phyloP scores from a whole-genome alignment of 2,113 vertebrate genomes.

The Embiotoca jacksoni region DNA sequence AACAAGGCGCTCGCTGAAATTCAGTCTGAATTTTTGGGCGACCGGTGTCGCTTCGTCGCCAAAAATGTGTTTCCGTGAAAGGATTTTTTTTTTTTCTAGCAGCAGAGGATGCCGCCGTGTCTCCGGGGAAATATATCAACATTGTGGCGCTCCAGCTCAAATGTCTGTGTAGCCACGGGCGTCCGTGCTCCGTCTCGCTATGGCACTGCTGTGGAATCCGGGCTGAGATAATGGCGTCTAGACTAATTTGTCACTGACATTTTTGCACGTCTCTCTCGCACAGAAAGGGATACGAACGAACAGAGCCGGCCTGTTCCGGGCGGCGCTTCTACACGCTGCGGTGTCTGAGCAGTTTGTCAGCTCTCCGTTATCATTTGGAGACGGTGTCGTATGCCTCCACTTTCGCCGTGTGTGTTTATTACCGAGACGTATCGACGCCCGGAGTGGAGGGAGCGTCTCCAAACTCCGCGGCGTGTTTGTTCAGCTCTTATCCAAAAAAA shows the following conservation, averaged over 20 bases:
- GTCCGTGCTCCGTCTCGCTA: slow-evolving; percentile 11
- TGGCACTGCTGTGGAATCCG: slow-evolving; percentile 37
- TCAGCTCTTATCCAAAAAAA: slow-evolving; percentile 24
- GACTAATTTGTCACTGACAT: slow-evolving; percentile 61
- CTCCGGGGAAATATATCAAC: slow-evolving; percentile 56
- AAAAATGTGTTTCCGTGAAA: slow-evolving; percentile 49
- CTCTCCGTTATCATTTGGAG: slow-evolving; percentile 44
- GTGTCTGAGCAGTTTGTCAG: slow-evolving; percentile 25
- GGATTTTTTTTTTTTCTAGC: slow-evolving; percentile 19
- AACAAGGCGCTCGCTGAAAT: slow-evolving; percentile 51
- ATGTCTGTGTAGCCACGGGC: slow-evolving; percentile 46
- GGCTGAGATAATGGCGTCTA: slow-evolving; percentile 51
- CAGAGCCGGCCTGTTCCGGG: neutral
- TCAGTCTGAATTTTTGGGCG: slow-evolving; percentile 18
- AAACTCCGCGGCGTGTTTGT: slow-evolving; percentile 27
- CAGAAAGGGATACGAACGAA: slow-evolving; percentile 61
- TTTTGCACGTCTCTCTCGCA: slow-evolving; percentile 46
- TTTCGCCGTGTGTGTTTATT: slow-evolving; percentile 44
- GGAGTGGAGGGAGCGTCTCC: slow-evolving; percentile 37
- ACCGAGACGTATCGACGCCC: slow-evolving; percentile 28
- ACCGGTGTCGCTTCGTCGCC: slow-evolving; percentile 18
- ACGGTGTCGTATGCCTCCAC: slow-evolving; percentile 14
- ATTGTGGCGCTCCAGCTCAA: slow-evolving; percentile 38
- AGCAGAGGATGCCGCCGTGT: slow-evolving; percentile 20
- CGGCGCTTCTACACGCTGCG: neutral